Base-by-base conservation (phyloP, 2,797 vertebrate species). In the Parotocinclus haroldoi region DNA sequence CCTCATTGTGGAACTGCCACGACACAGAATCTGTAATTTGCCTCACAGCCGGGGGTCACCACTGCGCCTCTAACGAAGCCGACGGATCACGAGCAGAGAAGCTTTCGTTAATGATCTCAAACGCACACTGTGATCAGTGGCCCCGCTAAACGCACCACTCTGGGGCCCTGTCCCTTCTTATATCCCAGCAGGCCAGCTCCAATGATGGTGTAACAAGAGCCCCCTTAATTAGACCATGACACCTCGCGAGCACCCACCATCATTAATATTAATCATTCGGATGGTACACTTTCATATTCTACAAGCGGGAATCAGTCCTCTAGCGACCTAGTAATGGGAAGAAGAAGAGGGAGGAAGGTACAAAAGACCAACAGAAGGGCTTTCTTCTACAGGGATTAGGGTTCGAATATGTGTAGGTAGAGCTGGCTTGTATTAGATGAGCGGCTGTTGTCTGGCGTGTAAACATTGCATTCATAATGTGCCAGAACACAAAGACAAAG, bases 221-320 rank as follows among this genome's bases (percentile, higher is more conserved):
- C 89, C 75, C 92, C 94, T 27, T 98, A 98, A 98, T 96, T 98
- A 96, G 93, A 95, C 93, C 92, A 95, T 91, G 95, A 94, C 96
- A 95, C 94, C 96, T 95, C 93, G 95, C 94, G 92, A 96, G 93
- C 69, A 82, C 78, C 90, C 84, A 93, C 94, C 93, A 27, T 27
- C 27, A 96, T 98, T 96, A 98, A 98, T 98, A 98, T 97, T 98
- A 92, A 94, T 96, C 95, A 91, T 92, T 84, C 87, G 92, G 91
- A 90, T 75, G 91, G 92, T 89, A 88, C 88, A 87, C 91, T 85
- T 90, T 90, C 93, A 93, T 92, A 9, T 95, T 92, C 93, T 91
- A 91, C 86, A 89, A 91, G 93, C 90, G 87, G 79, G 91, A 72
- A 59, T 13, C 17, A 18, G 37, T 48, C 9, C 60, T 46, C 53